These are phyloP conservation scores for Pogona vitticeps DNA, from an alignment of 2,113 vertebrate species.

Conservation along the genomic window DNA sequence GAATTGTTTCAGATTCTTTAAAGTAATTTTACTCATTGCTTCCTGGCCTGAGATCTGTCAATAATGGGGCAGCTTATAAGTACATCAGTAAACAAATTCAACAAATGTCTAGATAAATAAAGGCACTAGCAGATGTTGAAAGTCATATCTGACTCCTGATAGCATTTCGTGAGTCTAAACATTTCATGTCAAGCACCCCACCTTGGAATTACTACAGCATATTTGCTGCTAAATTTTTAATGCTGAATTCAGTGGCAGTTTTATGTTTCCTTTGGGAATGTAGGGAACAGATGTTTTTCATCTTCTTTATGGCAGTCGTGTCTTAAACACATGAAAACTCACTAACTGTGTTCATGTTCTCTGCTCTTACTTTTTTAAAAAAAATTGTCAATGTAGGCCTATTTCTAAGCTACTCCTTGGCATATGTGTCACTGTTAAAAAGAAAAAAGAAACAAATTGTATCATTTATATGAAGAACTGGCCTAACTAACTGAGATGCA, in stretches of 20 bases:
- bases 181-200: background rate
- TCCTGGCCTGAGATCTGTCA: too few relatives aligned
- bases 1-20: too few relatives aligned
- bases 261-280: background rate
- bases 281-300: background rate
- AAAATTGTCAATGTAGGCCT: background rate
- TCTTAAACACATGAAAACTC: background rate
- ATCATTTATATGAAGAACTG: background rate
- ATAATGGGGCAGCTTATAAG: too few relatives aligned
- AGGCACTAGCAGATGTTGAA: background rate
- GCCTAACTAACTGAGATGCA: background rate
- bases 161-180: background rate
- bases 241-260: background rate
- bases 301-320: background rate
- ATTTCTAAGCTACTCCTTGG: background rate
- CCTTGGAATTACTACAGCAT: background rate
- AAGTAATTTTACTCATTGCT: too few relatives aligned
- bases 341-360: background rate
- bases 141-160: background rate
- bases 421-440: background rate
- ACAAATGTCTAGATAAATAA: background rate
- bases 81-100: too few relatives aligned
- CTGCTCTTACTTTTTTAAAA: background rate
- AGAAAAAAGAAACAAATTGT: background rate
- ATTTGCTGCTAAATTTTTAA: slow-evolving; percentile 9